These are phyloP conservation scores for Tiliacea aurago DNA, from an alignment of 2,888 invertebrate genomes.

Conservation along the genomic window DNA sequence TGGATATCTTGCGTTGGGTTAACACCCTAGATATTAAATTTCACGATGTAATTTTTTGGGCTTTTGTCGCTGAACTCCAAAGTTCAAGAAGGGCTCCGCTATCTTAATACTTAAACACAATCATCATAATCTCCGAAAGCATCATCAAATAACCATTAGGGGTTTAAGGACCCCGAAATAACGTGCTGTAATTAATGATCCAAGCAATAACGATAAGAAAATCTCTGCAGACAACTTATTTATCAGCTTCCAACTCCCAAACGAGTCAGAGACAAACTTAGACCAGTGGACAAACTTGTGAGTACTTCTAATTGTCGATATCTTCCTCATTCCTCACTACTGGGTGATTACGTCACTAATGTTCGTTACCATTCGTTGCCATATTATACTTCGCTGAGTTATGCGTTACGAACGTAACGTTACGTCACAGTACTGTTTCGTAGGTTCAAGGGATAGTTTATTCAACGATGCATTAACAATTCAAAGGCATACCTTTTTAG, in stretches of 20 bases:
- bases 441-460: constrained; percentile 63
- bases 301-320: constrained; percentile 45
- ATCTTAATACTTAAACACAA: not conserved
- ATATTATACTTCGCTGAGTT: constrained; percentile 48
- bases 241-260: constrained; percentile 18
- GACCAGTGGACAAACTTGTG: constrained; percentile 35
- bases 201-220: constrained; percentile 31
- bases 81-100: not conserved
- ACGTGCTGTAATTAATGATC: constrained; percentile 15
- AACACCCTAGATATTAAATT: constrained; percentile 13
- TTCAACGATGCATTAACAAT: constrained; percentile 69
- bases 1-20: constrained; percentile 31
- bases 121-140: not conserved
- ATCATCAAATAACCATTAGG: constrained; percentile 28
- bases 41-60: not conserved
- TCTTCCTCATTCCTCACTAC: constrained; percentile 50
- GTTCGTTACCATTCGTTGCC: constrained; percentile 48
- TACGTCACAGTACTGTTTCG: constrained; percentile 57
- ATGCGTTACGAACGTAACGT: constrained; percentile 45
- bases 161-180: constrained; percentile 16
- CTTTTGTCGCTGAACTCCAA: not conserved
- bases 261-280: constrained; percentile 27
- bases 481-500: constrained; percentile 64
- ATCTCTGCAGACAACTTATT: constrained; percentile 25
- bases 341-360: constrained; percentile 48